Evolutionary conservation across 2,797 vertebrate genomes (phyloP), one percentile per base, ranked within the genome.

Genomic region (Bufotes viridis): DNA sequence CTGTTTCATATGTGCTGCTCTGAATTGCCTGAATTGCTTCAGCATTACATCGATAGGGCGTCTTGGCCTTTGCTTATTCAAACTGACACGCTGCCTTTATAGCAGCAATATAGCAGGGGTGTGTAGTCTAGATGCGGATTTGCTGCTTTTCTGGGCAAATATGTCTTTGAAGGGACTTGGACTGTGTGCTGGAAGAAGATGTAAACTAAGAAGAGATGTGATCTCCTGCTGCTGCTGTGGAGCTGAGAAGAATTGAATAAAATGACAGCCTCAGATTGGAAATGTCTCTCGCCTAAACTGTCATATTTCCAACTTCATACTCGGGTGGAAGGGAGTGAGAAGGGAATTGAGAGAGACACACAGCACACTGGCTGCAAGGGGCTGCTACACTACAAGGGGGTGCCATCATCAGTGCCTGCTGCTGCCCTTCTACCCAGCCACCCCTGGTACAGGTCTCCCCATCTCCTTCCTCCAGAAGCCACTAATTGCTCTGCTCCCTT

Each of bases 401-500:
- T 89, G 92, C 92, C 93, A 88, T 79, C 90, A 91, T 90, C 91
- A 92, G 94, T 83, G 84, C 93, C 94, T 89, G 90, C 94, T 78
- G 94, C 95, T 95, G 94, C 94, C 93, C 93, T 94, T 90, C 88
- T 91, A 94, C 91, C 94, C 90, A 93, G 91, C 93, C 91, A 87
- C 93, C 83, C 93, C 93, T 93, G 94, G 94, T 92, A 94, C 93
- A 90, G 90, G 93, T 91, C 91, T 92, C 90, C 92, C 91, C 91
- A 93, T 93, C 92, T 91, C 91, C 90, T 92, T 79, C 72, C 81
- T 87, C 53, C 85, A 84, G 63, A 87, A 93, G 93, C 92, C 92
- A 93, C 96, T 98, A 99, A 99, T 99, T 98, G 97, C 95, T 95
- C 91, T 92, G 91, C 93, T 94, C 95, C 95, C 97, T 98, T 97